Base-by-base conservation (phyloP, 2,113 vertebrate genomes). In the Coregonus clupeaformis region DNA sequence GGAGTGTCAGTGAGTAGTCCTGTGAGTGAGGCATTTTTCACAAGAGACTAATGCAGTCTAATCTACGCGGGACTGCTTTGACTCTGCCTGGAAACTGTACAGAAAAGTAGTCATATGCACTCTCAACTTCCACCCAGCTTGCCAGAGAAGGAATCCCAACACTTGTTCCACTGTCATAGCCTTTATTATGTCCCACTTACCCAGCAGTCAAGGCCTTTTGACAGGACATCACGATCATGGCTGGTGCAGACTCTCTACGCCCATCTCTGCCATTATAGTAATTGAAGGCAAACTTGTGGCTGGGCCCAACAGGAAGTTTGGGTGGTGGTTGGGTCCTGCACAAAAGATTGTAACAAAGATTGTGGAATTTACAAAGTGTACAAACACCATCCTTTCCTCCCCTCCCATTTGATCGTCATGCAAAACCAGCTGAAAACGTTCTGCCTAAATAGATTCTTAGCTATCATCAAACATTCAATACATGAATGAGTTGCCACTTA, bases 211-310 rank as follows among this genome's bases (percentile, higher is more conserved):
- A 84, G 0, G 84, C 94, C 77, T 95, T 98, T 84, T 94, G 95
- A 0, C 93, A 82, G 0, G 93, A 93, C 91, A 91, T 92, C 24
- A 97, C 47, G 0, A 98, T 49, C 0, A 92, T 80, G 0, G 97
- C 91, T 0, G 96, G 96, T 1, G n/a, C 13, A 0, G 93, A 73
- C 86, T 96, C 94, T 22, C 97, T 90, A n/a, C 98, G 95, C 9
- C 97, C 96, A 5, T 99, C 97, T 12, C 97, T 93, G 27, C 59
- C 87, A 76, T 80, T 95, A 80, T 99, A 99, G 69, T 96, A 95
- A 80, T 98, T 99, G 84, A 74, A 6, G 6, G 95, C 92, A 25
- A 94, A 88, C 75, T 91, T 97, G 90, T 99, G 98, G 79, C 94
- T 97, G 3, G 96, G 96, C 2, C 97, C 98, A 52, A 94, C 92